A percentile compares a stretch with the other conserved stretches of the same genome.
phyloP scores from a whole-genome alignment of 1,140 invertebrate species.

The Drosophila azteca region DNA sequence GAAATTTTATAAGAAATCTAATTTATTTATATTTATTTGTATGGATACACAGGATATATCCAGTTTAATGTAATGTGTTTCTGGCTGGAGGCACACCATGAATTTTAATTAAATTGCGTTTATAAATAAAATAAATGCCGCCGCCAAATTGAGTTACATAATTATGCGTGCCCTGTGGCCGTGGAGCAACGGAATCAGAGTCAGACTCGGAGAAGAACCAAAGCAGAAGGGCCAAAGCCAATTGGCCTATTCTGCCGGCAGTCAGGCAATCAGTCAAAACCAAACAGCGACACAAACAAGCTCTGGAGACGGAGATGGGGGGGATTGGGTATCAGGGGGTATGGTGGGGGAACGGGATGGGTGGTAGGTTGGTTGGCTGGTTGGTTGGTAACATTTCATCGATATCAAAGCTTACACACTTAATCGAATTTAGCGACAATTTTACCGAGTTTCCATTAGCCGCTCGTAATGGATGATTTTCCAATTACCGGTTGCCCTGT shows the following conservation, averaged over 20 bases:
- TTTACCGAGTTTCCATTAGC: slow-evolving; percentile 74
- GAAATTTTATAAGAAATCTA: too few relatives aligned
- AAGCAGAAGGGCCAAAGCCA: slow-evolving; percentile 13
- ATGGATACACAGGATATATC: too few relatives aligned
- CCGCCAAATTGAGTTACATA: slow-evolving; percentile 69
- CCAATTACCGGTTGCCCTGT: slow-evolving; percentile 71
- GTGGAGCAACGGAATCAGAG: neutral
- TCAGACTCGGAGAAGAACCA: neutral
- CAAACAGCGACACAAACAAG: slow-evolving; percentile 33
- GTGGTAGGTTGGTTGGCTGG: neutral
- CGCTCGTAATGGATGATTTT: slow-evolving; percentile 78
- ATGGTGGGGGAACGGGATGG: neutral
- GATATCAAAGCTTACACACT: slow-evolving; percentile 71
- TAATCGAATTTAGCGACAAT: slow-evolving; percentile 78
- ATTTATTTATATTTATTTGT: too few relatives aligned
- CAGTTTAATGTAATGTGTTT: slow-evolving; percentile 5
- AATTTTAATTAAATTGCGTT: slow-evolving; percentile 75
- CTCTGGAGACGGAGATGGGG: neutral
- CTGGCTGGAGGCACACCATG: slow-evolving; percentile 45
- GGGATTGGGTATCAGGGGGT: too few relatives aligned
- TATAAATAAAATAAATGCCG: slow-evolving; percentile 59
- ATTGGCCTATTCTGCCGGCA: neutral
- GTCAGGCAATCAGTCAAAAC: slow-evolving; percentile 28
- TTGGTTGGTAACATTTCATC: slow-evolving; percentile 26
- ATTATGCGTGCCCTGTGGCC: slow-evolving; percentile 44